These are phyloP conservation scores for Limnodromus scolopaceus DNA, from an alignment of 2,797 vertebrate species.

Conservation along the genomic window DNA sequence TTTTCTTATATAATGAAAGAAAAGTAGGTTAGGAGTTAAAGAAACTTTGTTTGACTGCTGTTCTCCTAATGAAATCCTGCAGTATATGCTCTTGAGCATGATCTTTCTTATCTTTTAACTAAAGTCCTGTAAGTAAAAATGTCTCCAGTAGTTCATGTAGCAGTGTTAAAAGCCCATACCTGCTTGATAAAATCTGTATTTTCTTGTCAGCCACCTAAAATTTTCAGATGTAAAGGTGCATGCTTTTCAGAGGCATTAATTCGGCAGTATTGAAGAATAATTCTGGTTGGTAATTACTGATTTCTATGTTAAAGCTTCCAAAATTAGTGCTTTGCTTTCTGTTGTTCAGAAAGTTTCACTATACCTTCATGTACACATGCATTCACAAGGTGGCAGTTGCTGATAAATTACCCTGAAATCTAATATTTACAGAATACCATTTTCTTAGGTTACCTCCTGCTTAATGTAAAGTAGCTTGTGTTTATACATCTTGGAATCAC, in stretches of 20 bases:
- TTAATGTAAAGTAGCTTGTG: background rate
- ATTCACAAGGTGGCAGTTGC: background rate
- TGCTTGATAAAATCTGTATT: background rate
- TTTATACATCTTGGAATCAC: background rate
- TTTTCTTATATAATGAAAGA: background rate
- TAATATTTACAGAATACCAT: background rate
- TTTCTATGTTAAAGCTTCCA: background rate
- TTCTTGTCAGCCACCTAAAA: background rate
- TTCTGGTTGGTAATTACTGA: background rate
- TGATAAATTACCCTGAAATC: background rate
- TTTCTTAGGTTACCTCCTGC: background rate
- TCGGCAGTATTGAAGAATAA: background rate
- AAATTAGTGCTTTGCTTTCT: background rate
- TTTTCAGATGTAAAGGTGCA: background rate
- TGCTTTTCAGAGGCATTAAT: background rate
- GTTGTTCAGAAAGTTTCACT: background rate
- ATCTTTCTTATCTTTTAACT: background rate
- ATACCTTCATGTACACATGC: rapidly evolving
- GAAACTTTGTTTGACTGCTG: background rate
- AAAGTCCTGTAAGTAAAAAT: background rate
- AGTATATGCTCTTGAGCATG: background rate
- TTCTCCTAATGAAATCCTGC: background rate
- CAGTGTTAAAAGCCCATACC: background rate
- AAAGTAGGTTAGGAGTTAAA: background rate
- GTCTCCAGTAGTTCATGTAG: background rate